Base-by-base conservation (phyloP, 2,113 vertebrate genomes). In the Scytalopus superciliaris region DNA sequence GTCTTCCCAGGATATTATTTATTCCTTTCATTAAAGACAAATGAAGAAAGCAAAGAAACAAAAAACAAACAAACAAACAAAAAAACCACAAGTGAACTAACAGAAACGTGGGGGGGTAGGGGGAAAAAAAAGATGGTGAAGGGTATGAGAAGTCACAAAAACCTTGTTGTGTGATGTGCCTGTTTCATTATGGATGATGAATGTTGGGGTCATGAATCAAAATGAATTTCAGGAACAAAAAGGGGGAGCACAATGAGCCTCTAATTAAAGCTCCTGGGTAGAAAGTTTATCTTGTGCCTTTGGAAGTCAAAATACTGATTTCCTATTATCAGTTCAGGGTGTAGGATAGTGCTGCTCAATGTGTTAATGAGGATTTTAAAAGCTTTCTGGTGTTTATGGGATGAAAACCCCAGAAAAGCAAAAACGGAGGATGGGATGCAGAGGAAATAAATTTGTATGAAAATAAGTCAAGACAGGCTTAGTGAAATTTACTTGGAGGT, bases 171-270 rank as follows among this genome's bases (percentile, higher is more conserved):
- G 16, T 40, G 33, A 53, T 19, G n/a, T 12, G 28, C 2, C 8
- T n/a, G 6, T 80, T 62, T 24, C 37, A 31, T 4, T 8, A 9
- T 14, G 21, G 16, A 17, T 16, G 14, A 4, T 47, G 40, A n/a
- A 57, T 12, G 7, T 40, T 44, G 5, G 25, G 19, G 5, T 57
- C 70, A 62, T 25, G 45, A 90, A 79, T n/a, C 44, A 50, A 85
- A 39, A 67, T 7, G 2, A 16, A 13, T 75, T 88, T 70, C 39
- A 31, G 22, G 56, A 7, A n/a, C 47, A 47, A 74, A 67, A 3
- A 18, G 24, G 2, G 5, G 30, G 19, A 87, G 8, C 7, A 5
- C 27, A 35, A 7, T 0, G 0, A 69, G 3, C 7, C 56, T 52
- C 69, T 50, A 40, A 31, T 73, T 81, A 10, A 91, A 85, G 23